Evolutionary conservation across 2,797 vertebrate species (phyloP).

Genomic region (Notolabrus celidotus): DNA sequence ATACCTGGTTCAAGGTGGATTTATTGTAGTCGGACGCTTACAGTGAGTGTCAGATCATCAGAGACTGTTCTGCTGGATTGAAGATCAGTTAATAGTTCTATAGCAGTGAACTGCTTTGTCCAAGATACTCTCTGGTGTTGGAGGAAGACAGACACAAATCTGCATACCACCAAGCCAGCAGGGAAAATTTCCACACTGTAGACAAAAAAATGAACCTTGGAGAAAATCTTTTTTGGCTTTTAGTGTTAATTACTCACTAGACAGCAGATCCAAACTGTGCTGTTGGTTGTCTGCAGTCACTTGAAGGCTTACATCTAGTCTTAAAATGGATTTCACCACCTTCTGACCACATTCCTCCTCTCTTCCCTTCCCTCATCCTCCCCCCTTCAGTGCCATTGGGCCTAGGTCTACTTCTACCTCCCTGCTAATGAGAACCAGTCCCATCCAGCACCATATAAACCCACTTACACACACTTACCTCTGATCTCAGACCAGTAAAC

Average conservation of each 20-base stretch:
- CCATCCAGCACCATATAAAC: slow-evolving; percentile 77
- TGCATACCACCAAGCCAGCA: slow-evolving; percentile 26
- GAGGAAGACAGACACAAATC: slow-evolving; percentile 32
- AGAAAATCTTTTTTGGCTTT: neutral
- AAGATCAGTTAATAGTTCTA: slow-evolving; percentile 59
- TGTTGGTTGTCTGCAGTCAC: neutral
- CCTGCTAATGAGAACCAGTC: slow-evolving; percentile 80
- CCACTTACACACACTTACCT: slow-evolving; percentile 75
- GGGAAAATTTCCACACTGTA: neutral
- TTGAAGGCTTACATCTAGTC: slow-evolving; percentile 18
- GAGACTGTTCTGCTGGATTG: slow-evolving; percentile 46
- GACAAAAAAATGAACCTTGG: neutral
- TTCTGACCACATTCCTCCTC: slow-evolving; percentile 6
- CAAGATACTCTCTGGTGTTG: slow-evolving; percentile 34
- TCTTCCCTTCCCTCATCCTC: slow-evolving; percentile 1
- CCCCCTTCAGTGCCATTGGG: slow-evolving; percentile 43
- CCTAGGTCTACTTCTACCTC: slow-evolving; percentile 48
- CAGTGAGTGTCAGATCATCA: slow-evolving; percentile 62
- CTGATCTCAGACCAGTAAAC: slow-evolving; percentile 83
- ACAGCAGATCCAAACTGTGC: slow-evolving; percentile 4
- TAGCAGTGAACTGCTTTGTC: slow-evolving; percentile 50
- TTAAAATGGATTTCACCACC: slow-evolving; percentile 12
- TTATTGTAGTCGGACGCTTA: slow-evolving; percentile 52
- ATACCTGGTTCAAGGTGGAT: slow-evolving; percentile 56
- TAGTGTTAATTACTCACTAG: slow-evolving; percentile 1